These are phyloP conservation scores for Sorex araneus DNA, from an alignment of 2,113 vertebrate genomes.

Conservation along the genomic window DNA sequence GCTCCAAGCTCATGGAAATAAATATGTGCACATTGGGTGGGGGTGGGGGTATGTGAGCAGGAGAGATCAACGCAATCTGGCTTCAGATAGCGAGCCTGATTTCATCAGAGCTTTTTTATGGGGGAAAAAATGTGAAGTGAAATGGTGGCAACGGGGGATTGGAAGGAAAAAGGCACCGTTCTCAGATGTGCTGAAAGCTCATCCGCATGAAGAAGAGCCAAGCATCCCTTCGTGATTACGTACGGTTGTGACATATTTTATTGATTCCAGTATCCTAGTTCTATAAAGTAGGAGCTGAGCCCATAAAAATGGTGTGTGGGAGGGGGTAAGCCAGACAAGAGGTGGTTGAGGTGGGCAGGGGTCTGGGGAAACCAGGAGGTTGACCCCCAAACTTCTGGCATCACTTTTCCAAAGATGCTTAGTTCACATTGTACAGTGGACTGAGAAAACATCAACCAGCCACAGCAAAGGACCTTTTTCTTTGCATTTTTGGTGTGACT, in stretches of 20 bases:
- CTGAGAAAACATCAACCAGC: neutral
- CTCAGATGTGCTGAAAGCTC: conserved; percentile 3
- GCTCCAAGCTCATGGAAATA: neutral
- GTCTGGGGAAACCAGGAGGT: neutral
- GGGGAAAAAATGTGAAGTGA: conserved; percentile 11
- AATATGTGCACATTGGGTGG: neutral
- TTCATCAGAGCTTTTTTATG: conserved; percentile 42
- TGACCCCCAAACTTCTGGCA: neutral
- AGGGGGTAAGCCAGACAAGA: neutral
- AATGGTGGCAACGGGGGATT: neutral
- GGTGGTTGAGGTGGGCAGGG: neutral
- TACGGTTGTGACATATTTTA: conserved; percentile 5
- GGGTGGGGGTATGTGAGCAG: neutral
- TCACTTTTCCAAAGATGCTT: conserved; percentile 51
- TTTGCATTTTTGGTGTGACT: conserved; percentile 44
- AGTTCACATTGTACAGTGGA: conserved; percentile 40
- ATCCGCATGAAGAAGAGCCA: neutral
- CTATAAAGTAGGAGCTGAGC: conserved; percentile 24
- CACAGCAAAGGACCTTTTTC: conserved; percentile 17
- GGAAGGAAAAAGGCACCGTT: conserved; percentile 14
- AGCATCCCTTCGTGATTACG: neutral
- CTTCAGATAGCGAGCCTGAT: conserved; percentile 28
- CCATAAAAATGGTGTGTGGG: neutral
- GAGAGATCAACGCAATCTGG: conserved; percentile 26
- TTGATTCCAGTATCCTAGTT: conserved; percentile 23